These are phyloP conservation scores for Petrocephalus sullivani DNA, from an alignment of 2,797 vertebrate genomes.

Conservation along the genomic window DNA sequence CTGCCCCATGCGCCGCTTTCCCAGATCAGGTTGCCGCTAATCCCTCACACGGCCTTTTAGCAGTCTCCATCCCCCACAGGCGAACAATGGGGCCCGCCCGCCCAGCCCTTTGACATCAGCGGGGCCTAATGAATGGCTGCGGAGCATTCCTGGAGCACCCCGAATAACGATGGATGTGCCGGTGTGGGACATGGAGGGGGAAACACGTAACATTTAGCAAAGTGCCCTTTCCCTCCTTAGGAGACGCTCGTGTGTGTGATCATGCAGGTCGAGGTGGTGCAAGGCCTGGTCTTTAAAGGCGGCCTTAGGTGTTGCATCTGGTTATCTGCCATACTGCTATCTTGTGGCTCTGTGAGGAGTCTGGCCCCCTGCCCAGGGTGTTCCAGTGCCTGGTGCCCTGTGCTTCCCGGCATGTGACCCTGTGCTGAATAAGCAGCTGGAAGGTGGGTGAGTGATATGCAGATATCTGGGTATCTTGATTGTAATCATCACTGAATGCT, in stretches of 20 bases:
- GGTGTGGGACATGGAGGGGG: constrained; percentile 45
- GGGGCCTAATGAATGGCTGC: constrained; percentile 53
- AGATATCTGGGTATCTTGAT: neutral
- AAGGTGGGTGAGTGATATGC: neutral
- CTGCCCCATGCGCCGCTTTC: constrained; percentile 37
- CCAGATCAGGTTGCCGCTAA: constrained; percentile 65
- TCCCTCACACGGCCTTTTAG: constrained; percentile 47
- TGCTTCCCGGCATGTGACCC: neutral
- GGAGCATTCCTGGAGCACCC: constrained; percentile 28
- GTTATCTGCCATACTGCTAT: neutral
- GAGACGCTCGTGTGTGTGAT: neutral
- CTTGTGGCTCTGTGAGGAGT: neutral
- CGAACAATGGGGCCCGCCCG: constrained; percentile 56
- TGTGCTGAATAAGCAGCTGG: neutral
- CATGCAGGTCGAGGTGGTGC: neutral
- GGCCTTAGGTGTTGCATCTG: neutral
- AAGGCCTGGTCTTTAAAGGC: neutral
- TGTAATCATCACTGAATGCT: too few relatives aligned
- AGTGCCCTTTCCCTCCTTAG: neutral
- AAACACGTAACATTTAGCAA: constrained; percentile 24
- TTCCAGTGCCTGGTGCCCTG: neutral
- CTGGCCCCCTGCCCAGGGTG: neutral
- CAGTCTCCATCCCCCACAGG: constrained; percentile 51
- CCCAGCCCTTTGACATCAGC: constrained; percentile 52
- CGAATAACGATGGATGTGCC: constrained; percentile 42